phyloP scores from a whole-genome alignment of 2,888 invertebrate species.

The Microplitis manilae region DNA sequence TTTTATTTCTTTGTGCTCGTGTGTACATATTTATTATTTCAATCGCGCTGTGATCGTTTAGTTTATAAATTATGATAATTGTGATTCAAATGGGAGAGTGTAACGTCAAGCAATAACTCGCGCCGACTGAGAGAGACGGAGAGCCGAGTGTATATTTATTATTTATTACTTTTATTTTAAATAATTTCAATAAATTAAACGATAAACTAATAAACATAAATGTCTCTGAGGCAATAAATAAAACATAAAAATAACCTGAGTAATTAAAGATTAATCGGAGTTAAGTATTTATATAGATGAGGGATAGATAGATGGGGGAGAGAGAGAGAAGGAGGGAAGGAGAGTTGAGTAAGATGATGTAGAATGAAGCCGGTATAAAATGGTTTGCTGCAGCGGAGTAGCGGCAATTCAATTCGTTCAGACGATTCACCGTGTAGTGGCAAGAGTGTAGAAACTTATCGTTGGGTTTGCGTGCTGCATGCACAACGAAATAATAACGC shows the following conservation, averaged over 20 bases:
- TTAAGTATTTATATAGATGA: background rate
- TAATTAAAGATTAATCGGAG: conserved; percentile 4
- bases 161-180: conserved; percentile 45
- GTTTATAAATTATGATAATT: conserved; percentile 31
- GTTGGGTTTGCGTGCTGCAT: conserved; percentile 61
- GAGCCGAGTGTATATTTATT: conserved; percentile 11
- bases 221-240: conserved; percentile 18
- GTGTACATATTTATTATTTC: background rate
- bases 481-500: conserved; percentile 63
- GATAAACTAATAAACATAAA: conserved; percentile 22
- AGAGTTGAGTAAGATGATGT: conserved; percentile 45
- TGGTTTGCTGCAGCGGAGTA: conserved; percentile 18
- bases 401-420: conserved; percentile 56
- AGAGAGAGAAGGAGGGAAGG: conserved; percentile 19
- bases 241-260: conserved; percentile 8
- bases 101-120: background rate
- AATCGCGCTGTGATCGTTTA: conserved; percentile 11
- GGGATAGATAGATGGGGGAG: no score
- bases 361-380: background rate
- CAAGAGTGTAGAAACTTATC: conserved; percentile 45
- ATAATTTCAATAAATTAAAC: conserved; percentile 17
- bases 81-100: conserved; percentile 18
- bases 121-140: conserved; percentile 23
- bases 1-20: background rate
- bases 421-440: conserved; percentile 39